These are phyloP conservation scores for Toxotes jaculatrix DNA, from an alignment of 2,113 vertebrate genomes.

Conservation along the genomic window DNA sequence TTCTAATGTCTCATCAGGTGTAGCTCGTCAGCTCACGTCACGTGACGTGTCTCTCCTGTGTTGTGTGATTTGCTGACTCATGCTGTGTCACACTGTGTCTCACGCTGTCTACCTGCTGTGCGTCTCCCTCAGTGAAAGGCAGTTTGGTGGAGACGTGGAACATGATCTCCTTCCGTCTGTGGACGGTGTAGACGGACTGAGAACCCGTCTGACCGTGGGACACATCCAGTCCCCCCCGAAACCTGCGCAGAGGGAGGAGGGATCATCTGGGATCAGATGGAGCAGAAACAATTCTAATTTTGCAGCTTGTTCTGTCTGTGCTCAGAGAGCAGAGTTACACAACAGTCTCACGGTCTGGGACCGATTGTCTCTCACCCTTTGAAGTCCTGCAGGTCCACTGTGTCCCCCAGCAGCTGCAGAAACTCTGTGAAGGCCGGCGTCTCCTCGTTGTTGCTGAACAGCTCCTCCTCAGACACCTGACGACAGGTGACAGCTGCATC, in stretches of 20 bases:
- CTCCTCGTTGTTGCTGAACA: constrained; percentile 94
- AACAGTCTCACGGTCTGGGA: too few relatives aligned
- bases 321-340: too few relatives aligned
- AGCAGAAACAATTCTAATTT: too few relatives aligned
- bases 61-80: neutral
- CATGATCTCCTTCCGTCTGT: constrained; percentile 95
- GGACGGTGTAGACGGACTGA: constrained; percentile 93
- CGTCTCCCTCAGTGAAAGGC: constrained; percentile 93
- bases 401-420: constrained; percentile 90
- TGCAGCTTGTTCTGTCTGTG: too few relatives aligned
- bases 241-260: constrained; percentile 78
- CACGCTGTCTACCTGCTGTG: constrained; percentile 88
- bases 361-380: constrained; percentile 86
- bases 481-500: constrained; percentile 47
- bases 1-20: too few relatives aligned
- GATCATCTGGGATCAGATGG: too few relatives aligned
- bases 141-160: constrained; percentile 97
- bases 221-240: constrained; percentile 95
- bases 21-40: too few relatives aligned
- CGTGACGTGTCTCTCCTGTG: too few relatives aligned
- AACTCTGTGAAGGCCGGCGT: constrained; percentile 91
- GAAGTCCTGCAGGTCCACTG: constrained; percentile 93
- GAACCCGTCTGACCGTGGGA: constrained; percentile 93
- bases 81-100: neutral
- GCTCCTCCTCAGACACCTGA: constrained; percentile 92